These are phyloP conservation scores for Sialis fuliginosa DNA, from an alignment of 2,888 invertebrate genomes.

Conservation along the genomic window DNA sequence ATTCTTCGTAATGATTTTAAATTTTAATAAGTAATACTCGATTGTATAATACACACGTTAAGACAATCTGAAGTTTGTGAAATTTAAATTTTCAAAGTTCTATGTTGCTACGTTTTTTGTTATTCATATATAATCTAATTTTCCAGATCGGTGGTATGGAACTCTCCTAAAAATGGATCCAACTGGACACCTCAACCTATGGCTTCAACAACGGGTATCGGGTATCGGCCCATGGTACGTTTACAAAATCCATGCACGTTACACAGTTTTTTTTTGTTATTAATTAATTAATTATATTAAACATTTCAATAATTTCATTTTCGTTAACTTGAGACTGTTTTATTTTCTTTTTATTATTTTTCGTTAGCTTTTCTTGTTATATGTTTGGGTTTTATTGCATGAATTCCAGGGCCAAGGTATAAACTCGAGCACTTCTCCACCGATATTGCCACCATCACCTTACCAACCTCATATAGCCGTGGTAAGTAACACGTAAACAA, in stretches of 20 bases:
- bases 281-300: too few species aligned
- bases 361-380: neutral
- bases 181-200: slow-evolving; percentile 79
- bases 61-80: too few species aligned
- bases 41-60: too few species aligned
- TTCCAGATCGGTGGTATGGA: slow-evolving; percentile 73
- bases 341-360: neutral
- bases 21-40: too few species aligned
- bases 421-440: slow-evolving; percentile 12
- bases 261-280: too few species aligned
- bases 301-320: too few species aligned
- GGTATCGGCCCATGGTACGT: slow-evolving; percentile 75
- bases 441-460: slow-evolving; percentile 17
- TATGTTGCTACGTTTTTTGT: too few species aligned
- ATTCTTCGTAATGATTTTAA: too few species aligned
- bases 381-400: slow-evolving; percentile 10
- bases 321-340: too few species aligned
- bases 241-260: neutral
- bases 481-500: slow-evolving; percentile 13
- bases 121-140: slow-evolving; percentile 13
- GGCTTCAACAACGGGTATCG: slow-evolving; percentile 74
- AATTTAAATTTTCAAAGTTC: too few species aligned
- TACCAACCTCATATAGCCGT: slow-evolving; percentile 20
- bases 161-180: slow-evolving; percentile 72
- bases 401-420: slow-evolving; percentile 19